These are phyloP conservation scores for Aegithalos caudatus DNA, from an alignment of 2,113 vertebrate species.

Conservation along the genomic window DNA sequence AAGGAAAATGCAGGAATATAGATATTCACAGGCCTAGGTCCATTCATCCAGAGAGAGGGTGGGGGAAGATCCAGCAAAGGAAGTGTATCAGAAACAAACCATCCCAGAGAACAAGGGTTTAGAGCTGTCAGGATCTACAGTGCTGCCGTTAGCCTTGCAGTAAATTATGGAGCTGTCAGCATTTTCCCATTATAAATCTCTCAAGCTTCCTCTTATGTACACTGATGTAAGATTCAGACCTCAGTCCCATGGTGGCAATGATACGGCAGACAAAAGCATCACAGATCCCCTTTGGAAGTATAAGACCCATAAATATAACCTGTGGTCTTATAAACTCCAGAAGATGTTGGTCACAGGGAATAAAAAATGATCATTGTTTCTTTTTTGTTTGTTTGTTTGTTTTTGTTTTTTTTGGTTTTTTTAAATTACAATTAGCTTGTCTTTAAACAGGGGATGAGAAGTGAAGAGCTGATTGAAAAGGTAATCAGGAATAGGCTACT, in stretches of 20 bases:
- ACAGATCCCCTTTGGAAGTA: neutral
- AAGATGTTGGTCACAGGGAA: neutral
- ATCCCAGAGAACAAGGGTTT: neutral
- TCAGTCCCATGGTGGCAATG: neutral
- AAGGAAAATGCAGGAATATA: constrained; percentile 2
- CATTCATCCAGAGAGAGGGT: neutral
- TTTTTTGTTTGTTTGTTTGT: neutral
- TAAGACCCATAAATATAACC: neutral
- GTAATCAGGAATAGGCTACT: neutral
- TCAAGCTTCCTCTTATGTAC: neutral
- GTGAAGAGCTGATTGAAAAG: neutral
- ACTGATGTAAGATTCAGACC: neutral
- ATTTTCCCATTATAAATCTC: constrained; percentile 54
- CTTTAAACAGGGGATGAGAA: neutral
- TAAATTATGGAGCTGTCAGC: constrained; percentile 29
- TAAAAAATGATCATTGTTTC: neutral
- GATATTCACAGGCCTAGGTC: neutral
- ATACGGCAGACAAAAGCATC: constrained; percentile 1
- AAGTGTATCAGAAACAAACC: neutral
- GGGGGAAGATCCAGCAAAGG: neutral
- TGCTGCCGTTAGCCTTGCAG: neutral
- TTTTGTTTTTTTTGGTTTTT: neutral
- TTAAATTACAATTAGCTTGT: neutral
- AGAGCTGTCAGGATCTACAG: constrained; percentile 1
- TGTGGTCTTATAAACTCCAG: neutral